Conservation (phyloP, 2,888 invertebrate genomes). For the Allacma fusca region DNA sequence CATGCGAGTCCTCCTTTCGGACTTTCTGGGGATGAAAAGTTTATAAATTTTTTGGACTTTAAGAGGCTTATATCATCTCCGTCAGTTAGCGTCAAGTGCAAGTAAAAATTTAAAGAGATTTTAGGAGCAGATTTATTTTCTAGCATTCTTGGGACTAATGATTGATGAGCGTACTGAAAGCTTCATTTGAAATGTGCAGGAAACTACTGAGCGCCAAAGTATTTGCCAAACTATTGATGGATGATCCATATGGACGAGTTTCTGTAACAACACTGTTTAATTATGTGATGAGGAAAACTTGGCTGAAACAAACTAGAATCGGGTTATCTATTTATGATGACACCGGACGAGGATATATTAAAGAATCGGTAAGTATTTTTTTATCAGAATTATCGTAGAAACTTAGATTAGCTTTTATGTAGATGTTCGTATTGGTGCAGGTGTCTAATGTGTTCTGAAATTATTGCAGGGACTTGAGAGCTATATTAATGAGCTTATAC, state of each 20-base stretch:
- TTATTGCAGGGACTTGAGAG: conserved; percentile 89
- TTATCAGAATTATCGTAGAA: background rate
- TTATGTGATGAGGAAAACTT: conserved; percentile 93
- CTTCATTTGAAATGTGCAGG: conserved; percentile 61
- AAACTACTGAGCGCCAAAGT: conserved; percentile 78
- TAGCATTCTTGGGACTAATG: too few species aligned
- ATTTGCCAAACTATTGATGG: conserved; percentile 86
- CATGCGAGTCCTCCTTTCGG: conserved; percentile 75
- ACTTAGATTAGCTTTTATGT: background rate
- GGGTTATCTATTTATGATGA: conserved; percentile 92
- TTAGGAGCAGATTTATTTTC: too few species aligned
- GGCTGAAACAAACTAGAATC: conserved; percentile 93
- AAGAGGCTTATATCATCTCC: conserved; percentile 73
- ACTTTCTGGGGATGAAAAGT: conserved; percentile 77
- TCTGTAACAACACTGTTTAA: conserved; percentile 91
- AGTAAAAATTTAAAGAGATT: conserved; percentile 64
- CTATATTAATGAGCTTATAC: conserved; percentile 92
- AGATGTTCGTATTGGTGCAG: background rate
- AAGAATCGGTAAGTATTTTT: conserved; percentile 74
- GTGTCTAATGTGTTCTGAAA: background rate
- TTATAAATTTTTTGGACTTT: conserved; percentile 86
- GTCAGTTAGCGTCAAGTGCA: conserved; percentile 78
- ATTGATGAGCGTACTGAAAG: background rate
- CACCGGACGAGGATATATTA: conserved; percentile 87
- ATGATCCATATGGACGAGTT: conserved; percentile 85